A percentile compares a stretch with the other conserved stretches of the same genome.
Evolutionary conservation across 2,113 vertebrate genomes (phyloP).

Genomic region (Myanophis thanlyinensis): DNA sequence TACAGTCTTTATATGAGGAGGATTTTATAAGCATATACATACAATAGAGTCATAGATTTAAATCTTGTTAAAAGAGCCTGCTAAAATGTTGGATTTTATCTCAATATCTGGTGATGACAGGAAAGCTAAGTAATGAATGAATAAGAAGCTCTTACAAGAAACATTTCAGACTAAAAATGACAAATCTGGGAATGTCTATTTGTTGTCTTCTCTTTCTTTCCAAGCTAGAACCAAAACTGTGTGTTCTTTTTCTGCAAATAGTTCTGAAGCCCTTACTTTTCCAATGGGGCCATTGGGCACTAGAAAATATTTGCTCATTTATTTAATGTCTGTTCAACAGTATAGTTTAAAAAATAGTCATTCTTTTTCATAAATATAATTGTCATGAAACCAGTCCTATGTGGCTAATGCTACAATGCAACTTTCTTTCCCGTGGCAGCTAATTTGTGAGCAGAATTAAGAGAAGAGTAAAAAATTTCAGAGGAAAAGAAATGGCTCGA

Average conservation of each 20-base stretch:
- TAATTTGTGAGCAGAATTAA: not conserved
- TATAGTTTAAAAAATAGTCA: not conserved
- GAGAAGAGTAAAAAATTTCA: not conserved
- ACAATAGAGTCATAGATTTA: not conserved
- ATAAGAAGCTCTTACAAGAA: not conserved
- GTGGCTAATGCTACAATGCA: not conserved
- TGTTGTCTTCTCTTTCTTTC: not conserved
- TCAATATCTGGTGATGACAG: conserved; percentile 47
- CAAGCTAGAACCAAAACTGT: not conserved
- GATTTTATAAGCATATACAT: not conserved
- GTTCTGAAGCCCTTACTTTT: not conserved
- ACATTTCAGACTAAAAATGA: not conserved
- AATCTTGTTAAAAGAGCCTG: conserved; percentile 37
- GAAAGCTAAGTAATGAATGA: conserved; percentile 39
- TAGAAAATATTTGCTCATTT: not conserved
- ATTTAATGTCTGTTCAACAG: not conserved
- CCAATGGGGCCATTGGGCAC: not conserved
- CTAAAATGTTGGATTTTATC: conserved; percentile 25
- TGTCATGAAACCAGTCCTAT: not conserved
- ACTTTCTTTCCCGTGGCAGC: not conserved
- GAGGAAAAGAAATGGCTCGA: not conserved
- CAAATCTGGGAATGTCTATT: not conserved
- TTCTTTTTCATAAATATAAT: too few species aligned
- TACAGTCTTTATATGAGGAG: not conserved
- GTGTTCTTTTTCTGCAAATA: conserved; percentile 1